phyloP scores from a whole-genome alignment of 2,113 vertebrate species.

The Gadus macrocephalus region DNA sequence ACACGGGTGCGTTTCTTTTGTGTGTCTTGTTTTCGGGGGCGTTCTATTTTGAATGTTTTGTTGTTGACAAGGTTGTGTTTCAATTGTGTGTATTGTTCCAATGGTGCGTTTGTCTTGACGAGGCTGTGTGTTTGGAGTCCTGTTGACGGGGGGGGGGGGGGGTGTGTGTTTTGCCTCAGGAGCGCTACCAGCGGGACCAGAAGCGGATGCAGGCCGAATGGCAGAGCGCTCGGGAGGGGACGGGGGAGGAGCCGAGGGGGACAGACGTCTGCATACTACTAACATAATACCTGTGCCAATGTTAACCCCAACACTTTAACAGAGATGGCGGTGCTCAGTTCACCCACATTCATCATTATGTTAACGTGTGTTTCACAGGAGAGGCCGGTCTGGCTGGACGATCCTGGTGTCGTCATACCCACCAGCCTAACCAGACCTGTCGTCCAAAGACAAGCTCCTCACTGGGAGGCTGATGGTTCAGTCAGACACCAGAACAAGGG shows the following conservation, averaged over 20 bases:
- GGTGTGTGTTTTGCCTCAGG: constrained; percentile 64
- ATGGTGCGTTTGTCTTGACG: too few species aligned
- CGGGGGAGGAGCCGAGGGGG: constrained; percentile 61
- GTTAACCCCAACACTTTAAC: not conserved
- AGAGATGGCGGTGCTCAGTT: not conserved
- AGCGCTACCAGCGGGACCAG: constrained; percentile 87
- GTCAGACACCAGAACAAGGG: too few species aligned
- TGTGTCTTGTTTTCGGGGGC: too few species aligned
- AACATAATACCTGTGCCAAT: not conserved
- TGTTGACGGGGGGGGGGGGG: not conserved
- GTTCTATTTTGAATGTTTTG: not conserved
- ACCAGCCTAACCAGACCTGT: too few species aligned
- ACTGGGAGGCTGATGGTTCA: too few species aligned
- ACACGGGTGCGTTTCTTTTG: too few species aligned
- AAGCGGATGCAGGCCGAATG: constrained; percentile 88
- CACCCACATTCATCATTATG: too few species aligned
- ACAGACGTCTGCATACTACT: constrained; percentile 15
- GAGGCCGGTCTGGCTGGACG: too few species aligned
- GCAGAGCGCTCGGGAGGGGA: constrained; percentile 80
- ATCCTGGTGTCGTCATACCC: too few species aligned
- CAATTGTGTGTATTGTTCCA: not conserved
- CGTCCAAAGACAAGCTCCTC: too few species aligned
- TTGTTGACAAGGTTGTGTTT: not conserved
- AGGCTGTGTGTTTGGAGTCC: not conserved
- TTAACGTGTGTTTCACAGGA: too few species aligned